Evolutionary conservation across 2,797 vertebrate genomes (phyloP), one percentile per base, ranked within the genome.

Genomic region (Chelmon rostratus): DNA sequence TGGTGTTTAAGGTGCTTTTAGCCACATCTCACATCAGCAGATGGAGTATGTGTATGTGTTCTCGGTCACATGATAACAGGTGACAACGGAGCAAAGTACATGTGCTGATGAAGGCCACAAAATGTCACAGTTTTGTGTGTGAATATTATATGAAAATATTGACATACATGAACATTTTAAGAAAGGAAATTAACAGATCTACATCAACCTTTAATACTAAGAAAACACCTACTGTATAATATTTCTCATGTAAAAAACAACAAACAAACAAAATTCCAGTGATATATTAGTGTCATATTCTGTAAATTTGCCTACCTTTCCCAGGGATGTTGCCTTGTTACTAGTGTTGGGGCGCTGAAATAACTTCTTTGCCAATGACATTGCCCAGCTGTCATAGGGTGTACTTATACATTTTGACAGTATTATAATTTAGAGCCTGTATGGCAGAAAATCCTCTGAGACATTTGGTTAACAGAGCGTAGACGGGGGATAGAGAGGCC

Each of bases 381-480:
- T 62, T 49, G 33, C 15, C 50, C 67, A 46, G 56, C 63, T 68
- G 74, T 77, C 59, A 53, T 37, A 44, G n/a, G 23, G 37, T 50
- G 44, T 53, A 67, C 47, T 54, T 63, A 62, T 68, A 54, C 67
- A 78, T 71, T 76, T 47, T 81, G 73, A 85, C 78, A 74, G 49
- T 72, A 54, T 88, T 86, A 83, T 82, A 85, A 90, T 89, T 84
- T 80, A 62, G 69, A 76, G 61, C 18, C 64, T 75, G 81, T 65
- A 56, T 80, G 64, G 52, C 70, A 76, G 81, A 65, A 85, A 84
- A 84, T 85, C 89, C 85, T 82, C 50, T 1, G 89, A 90, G 90
- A 92, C 58, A 8, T 85, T 78, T 89, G 88, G 78, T 92, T 92
- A 92, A 91, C 88, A 89, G 92, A 91, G 88, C 86, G 11, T 68